These are phyloP conservation scores for Bombyx mori DNA, from an alignment of 1,140 invertebrate genomes.

Conservation along the genomic window ASM3026992v2 NC_085127.1:9385501-9386000, in stretches of 20 bases:
- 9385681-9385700: constrained; percentile 92
- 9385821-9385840: constrained; percentile 26
- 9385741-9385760: constrained; percentile 89
- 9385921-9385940: constrained; percentile 25
- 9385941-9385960: constrained; percentile 34
- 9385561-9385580: constrained; percentile 91
- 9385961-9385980: constrained; percentile 44
- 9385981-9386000: constrained; percentile 49
- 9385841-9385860: constrained; percentile 14
- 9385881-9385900: constrained; percentile 25
- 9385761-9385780: constrained; percentile 73
- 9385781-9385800: constrained; percentile 63
- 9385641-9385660: constrained; percentile 94
- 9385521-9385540: constrained; percentile 76
- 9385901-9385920: constrained; percentile 29
- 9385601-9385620: constrained; percentile 89
- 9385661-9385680: constrained; percentile 95
- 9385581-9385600: constrained; percentile 85
- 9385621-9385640: constrained; percentile 85
- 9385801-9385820: constrained; percentile 46
- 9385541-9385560: constrained; percentile 92
- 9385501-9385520: constrained; percentile 38
- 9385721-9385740: constrained; percentile 96
- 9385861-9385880: constrained; percentile 12
- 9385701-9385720: constrained; percentile 91